A percentile compares a stretch with the other conserved stretches of the same genome.
Conservation (phyloP, 2,888 invertebrate species). For the Watsonalla cultraria region DNA sequence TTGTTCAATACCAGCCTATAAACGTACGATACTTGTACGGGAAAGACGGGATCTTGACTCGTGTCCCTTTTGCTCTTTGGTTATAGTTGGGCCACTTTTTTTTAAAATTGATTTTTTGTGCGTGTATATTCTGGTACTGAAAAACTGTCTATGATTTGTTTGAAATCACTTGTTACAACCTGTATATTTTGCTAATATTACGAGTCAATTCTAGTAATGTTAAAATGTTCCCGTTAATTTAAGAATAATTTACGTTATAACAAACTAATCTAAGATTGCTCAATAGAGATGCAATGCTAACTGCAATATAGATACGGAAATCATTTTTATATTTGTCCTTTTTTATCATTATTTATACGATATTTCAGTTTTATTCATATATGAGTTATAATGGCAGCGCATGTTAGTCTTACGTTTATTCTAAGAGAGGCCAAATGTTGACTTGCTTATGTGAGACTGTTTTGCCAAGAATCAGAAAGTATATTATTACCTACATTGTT, state of each 20-base stretch:
- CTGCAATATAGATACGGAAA: conserved; percentile 63
- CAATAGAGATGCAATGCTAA: conserved; percentile 75
- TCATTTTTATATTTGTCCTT: conserved; percentile 68
- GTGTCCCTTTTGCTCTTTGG: too few species aligned
- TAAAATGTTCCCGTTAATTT: conserved; percentile 70
- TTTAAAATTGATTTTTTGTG: too few species aligned
- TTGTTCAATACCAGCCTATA: too few species aligned
- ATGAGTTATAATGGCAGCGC: conserved; percentile 73
- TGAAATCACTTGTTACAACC: too few species aligned
- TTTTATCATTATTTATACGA: conserved; percentile 71
- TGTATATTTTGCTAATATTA: conserved; percentile 66
- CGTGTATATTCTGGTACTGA: too few species aligned
- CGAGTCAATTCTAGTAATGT: conserved; percentile 77
- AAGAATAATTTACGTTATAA: conserved; percentile 68
- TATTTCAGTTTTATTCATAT: conserved; percentile 69
- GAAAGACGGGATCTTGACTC: too few species aligned
- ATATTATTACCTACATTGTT: conserved; percentile 79
- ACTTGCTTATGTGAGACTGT: conserved; percentile 80
- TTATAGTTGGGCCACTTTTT: too few species aligned
- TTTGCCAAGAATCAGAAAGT: conserved; percentile 80
- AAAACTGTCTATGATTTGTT: too few species aligned
- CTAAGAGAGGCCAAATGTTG: conserved; percentile 79
- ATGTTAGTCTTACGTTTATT: conserved; percentile 76
- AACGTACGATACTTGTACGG: too few species aligned
- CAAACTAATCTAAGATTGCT: conserved; percentile 74